Evolutionary conservation across 2,113 vertebrate genomes (phyloP), one percentile per base, ranked within the genome.

Genomic region (Cyanocitta stelleri): DNA sequence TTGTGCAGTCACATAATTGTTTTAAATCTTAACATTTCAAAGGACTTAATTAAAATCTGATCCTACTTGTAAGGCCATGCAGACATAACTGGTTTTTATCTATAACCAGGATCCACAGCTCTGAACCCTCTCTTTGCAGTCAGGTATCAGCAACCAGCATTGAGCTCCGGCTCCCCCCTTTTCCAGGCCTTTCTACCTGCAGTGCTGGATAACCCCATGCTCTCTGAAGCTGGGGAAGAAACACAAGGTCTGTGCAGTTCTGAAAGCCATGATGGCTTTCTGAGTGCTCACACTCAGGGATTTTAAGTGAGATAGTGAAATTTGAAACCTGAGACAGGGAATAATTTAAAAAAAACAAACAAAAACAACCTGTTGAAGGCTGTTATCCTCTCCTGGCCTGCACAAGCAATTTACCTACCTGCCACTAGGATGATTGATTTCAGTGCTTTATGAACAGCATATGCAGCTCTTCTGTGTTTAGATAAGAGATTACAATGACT

Each of bases 401-500:
- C 61, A 3, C 41, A 55, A 88, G 33, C 14, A 90, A 91, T 10
- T 94, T 86, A 94, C 91, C 84, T 94, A 75, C 46, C 77, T 95
- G 89, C 72, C 93, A 92, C 85, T 67, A 21, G 48, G 56, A 69
- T 96, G 97, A 96, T 91, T 92, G 90, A 96, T 96, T 93, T 82
- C 74, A 82, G 83, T 27, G 72, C 88, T 95, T 96, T 85, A 92
- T 94, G 94, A 95, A 74, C 72, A 93, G 87, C 94, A 93, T 78
- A 95, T 79, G 91, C 91, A 90, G 75, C 54, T 89, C 68, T 82
- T 90, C 95, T 71, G 1, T 94, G 91, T 84, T 96, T 93, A 92
- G 88, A 88, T 95, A 96, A 96, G 88, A 96, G 94, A 96, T 95
- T 95, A 93, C 78, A 93, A 82, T 46, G 78, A 63, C 88, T 93